Evolutionary conservation across 2,888 invertebrate species (phyloP).

Genomic region (Phalera bucephala): DNA sequence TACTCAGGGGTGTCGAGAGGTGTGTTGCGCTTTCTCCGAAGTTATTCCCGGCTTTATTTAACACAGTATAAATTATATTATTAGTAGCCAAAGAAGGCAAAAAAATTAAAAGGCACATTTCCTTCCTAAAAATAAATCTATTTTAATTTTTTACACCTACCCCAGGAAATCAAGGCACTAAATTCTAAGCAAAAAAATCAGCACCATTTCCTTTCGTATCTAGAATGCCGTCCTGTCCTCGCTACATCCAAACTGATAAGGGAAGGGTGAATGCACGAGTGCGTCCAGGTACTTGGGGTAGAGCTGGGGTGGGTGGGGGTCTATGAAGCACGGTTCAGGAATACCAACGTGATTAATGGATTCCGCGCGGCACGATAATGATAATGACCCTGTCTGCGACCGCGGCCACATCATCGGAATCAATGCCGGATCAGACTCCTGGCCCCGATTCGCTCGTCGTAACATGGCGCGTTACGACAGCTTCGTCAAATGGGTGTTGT

Average conservation of each 20-base stretch:
- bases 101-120: no score
- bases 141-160: constrained; percentile 1
- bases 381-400: constrained; percentile 72
- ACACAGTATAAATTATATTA: no score
- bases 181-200: constrained; percentile 37
- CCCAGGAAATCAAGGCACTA: constrained; percentile 18
- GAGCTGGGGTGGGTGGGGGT: constrained; percentile 33
- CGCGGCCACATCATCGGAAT: constrained; percentile 71
- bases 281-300: constrained; percentile 73
- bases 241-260: constrained; percentile 75
- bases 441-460: no score
- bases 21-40: no score
- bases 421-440: constrained; percentile 56
- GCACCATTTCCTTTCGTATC: constrained; percentile 50
- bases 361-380: constrained; percentile 70
- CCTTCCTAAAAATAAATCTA: constrained; percentile 8
- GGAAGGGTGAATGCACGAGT: constrained; percentile 78
- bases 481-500: no score
- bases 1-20: no score
- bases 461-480: no score
- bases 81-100: no score
- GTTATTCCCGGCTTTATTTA: no score
- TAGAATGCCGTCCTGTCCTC: constrained; percentile 58
- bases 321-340: constrained; percentile 58
- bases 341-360: constrained; percentile 81